Conservation (phyloP, 2,797 vertebrate species). For the Melanogrammus aeglefinus region DNA sequence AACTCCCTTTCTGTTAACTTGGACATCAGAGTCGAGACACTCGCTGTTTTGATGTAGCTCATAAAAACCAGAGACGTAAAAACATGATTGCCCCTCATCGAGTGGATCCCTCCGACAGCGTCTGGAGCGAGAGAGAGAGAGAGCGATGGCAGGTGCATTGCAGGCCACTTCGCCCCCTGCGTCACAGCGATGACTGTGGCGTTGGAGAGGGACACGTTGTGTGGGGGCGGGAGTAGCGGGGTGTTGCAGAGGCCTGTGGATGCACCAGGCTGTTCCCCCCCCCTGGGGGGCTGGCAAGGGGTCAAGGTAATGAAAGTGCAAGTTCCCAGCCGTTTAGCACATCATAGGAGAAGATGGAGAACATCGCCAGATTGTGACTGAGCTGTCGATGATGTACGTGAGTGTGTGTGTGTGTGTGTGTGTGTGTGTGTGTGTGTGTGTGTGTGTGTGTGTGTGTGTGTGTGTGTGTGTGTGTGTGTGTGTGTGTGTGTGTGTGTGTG, state of each 20-base stretch:
- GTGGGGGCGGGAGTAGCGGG: slow-evolving; percentile 35
- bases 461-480: too few species aligned
- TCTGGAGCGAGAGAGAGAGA: slow-evolving; percentile 18
- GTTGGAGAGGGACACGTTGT: slow-evolving; percentile 35
- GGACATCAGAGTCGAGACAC: too few species aligned
- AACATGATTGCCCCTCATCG: neutral
- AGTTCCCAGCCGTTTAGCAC: slow-evolving; percentile 17
- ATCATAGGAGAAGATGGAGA: slow-evolving; percentile 7
- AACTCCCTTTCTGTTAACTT: too few species aligned
- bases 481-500: too few species aligned
- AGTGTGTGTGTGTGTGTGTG: too few species aligned
- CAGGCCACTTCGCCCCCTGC: slow-evolving; percentile 23
- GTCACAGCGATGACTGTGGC: slow-evolving; percentile 37
- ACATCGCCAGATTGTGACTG: too few species aligned
- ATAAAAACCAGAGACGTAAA: too few species aligned
- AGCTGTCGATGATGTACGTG: too few species aligned
- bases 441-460: too few species aligned
- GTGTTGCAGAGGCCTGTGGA: slow-evolving; percentile 37
- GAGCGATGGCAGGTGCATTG: slow-evolving; percentile 38
- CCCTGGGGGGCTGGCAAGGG: slow-evolving; percentile 45
- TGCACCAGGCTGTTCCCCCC: slow-evolving; percentile 47
- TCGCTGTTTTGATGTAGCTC: too few species aligned
- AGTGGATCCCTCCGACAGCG: neutral
- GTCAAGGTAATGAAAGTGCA: slow-evolving; percentile 39
- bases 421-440: too few species aligned